Evolutionary conservation across 2,888 invertebrate genomes (phyloP), one percentile per base, ranked within the genome.

Genomic region (Crioceris asparagi): DNA sequence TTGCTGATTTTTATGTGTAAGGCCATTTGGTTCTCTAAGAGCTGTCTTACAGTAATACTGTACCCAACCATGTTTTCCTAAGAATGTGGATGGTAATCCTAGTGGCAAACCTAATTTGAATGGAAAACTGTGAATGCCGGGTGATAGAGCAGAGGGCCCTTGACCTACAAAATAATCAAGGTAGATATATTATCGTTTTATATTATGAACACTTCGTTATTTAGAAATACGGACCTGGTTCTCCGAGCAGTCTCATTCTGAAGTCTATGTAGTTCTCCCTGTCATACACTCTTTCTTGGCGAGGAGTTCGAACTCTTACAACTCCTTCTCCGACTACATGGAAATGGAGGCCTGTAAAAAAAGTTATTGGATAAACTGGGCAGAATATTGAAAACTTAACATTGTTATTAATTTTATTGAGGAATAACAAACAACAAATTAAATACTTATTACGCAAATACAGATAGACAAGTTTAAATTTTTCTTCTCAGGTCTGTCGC

Each of bases 201-300:
- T n/a, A n/a, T n/a, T n/a, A n/a, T n/a, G n/a, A n/a, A n/a, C n/a
- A n/a, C n/a, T n/a, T n/a, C n/a, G n/a, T n/a, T n/a, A n/a, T n/a
- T n/a, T n/a, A n/a, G n/a, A 35, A 12, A 11, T 38, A 19, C 30
- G 61, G 66, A 75, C 77, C 84, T 66, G 84, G 79, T 70, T 92
- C 92, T 30, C 92, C 92, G 11, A 92, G 73, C 17, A 92, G 70
- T 50, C 90, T 72, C 90, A 92, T 92, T 47, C 92, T 74, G 63
- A 92, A 93, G 67, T 93, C 92, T 54, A 92, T 92, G 60, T 92
- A 92, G 62, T 90, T 91, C 64, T 92, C 92, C 61, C 85, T 83
- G 64, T 92, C 92, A 61, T 83, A 86, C 21, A 87, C 78, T 53
- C 86, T 72, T 60, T 90, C 88, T 55, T 86, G 83, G 27, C 87